Evolutionary conservation across 1,140 invertebrate genomes (phyloP), one percentile per base, ranked within the genome.

Genomic region (Apis dorsata): DNA sequence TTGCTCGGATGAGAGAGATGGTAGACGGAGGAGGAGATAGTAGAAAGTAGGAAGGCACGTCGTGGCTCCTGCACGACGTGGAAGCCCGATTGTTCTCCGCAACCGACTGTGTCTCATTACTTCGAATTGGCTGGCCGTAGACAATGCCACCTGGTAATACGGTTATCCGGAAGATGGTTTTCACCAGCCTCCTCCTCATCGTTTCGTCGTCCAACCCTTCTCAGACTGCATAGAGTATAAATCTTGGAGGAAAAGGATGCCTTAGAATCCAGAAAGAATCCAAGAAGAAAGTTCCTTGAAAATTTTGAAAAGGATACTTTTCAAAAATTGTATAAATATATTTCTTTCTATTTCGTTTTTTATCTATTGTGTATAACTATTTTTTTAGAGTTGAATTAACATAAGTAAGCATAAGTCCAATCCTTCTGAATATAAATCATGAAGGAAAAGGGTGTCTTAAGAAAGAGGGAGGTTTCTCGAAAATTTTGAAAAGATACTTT

Each of bases 51-150:
- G 65, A 87, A 88, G 80, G 87, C 86, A 88, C 87, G 87, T 88
- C 86, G 83, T 81, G 86, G 86, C 77, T 87, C 66, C 84, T 88
- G 86, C 87, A 78, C 77, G 81, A 78, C 53, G 49, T 70, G 62
- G 85, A 83, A 86, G 84, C 86, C 90, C 93, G 90, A 93, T 93
- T 93, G 93, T 93, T 93, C 93, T 92, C 88, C 85, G 89, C 90
- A 90, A 91, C 89, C 90, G 86, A 90, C 88, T 90, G 87, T 92
- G 90, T 92, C 92, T 92, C 92, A 93, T 93, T 93, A 93, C 92
- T 93, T 93, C 91, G 89, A 90, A 93, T 92, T 92, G 92, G 91
- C 89, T 92, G 91, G 87, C 83, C 89, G 88, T 91, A 93, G 91
- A 93, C 92, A 93, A 93, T 93, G 89, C 88, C 89, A 87, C 68